Base-by-base conservation (phyloP, 2,888 invertebrate genomes). In the Heliconius cydno region DNA sequence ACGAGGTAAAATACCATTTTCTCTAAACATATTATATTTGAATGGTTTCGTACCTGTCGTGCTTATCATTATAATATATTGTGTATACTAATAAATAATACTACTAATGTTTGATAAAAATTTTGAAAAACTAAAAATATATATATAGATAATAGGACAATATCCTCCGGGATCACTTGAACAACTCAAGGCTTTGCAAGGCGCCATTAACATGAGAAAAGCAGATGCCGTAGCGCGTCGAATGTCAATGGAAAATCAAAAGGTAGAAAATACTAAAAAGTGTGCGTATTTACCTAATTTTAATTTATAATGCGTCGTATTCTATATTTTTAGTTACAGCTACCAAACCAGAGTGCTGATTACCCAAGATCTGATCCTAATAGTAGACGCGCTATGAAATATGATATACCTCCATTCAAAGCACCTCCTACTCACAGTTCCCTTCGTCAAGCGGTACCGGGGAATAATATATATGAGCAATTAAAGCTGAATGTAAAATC, bases 171-270 rank as follows among this genome's bases (percentile, higher is more conserved):
- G 86, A 0, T 88, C 90, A 2, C 80, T 91, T 28, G 87, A 92
- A 83, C 87, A 90, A 77, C 79, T 92, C 70, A 92, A 92, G 83
- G 91, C 88, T 6, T 83, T 92, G 78, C 91, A 92, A 81, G 83
- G 85, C 76, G 80, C 88, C 22, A 86, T 91, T 75, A 90, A 90
- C 79, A 85, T 86, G 80, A 88, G 88, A 81, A 90, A 87, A 79
- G 80, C 84, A 15, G 80, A 84, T 25, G 87, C 84, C 65, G 84
- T 78, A 12, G 77, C 79, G 30, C 75, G 81, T 52, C 80, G 81
- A 1, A 79, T 72, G 19, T 76, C 52, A 30, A 75, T 71, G 28
- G 77, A 76, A 57, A 79, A 70, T 13, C 76, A 76, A 78, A 73
- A 80, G 67, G 80, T 81, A 72, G 71, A 68, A 34, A 1, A 63